Evolutionary conservation across 2,113 vertebrate species (phyloP).

Genomic region (Chloroceryle aenea): DNA sequence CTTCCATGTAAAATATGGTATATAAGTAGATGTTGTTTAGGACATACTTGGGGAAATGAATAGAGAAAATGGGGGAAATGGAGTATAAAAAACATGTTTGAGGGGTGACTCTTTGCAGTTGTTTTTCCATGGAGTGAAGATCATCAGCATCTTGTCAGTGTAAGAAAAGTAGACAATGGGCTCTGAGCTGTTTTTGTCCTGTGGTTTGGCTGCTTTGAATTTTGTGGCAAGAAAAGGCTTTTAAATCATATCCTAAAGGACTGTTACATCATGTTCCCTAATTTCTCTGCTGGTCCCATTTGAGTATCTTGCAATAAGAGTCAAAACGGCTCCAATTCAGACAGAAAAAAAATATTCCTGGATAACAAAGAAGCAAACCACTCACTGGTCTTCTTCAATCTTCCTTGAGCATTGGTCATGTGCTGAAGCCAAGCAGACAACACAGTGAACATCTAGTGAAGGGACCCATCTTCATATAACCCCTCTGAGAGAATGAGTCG

Average conservation of each 20-base stretch:
- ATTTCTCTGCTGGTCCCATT: slow-evolving; percentile 42
- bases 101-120: slow-evolving; percentile 30
- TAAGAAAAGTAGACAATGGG: slow-evolving; percentile 64
- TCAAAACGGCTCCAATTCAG: not conserved
- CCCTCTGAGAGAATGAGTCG: not conserved
- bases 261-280: slow-evolving; percentile 65
- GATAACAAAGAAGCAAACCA: not conserved
- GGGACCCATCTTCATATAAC: not conserved
- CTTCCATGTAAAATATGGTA: slow-evolving; percentile 41
- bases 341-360: slow-evolving; percentile 14
- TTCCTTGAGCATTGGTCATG: not conserved
- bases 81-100: slow-evolving; percentile 36
- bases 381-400: not conserved
- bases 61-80: slow-evolving; percentile 2
- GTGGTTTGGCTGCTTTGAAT: slow-evolving; percentile 55
- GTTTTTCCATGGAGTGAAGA: slow-evolving; percentile 42
- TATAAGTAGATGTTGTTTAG: slow-evolving; percentile 21
- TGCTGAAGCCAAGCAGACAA: not conserved
- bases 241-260: slow-evolving; percentile 59
- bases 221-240: slow-evolving; percentile 45
- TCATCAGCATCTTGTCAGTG: slow-evolving; percentile 46
- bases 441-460: not conserved
- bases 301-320: slow-evolving; percentile 49
- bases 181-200: slow-evolving; percentile 61
- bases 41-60: not conserved